Evolutionary conservation across 2,888 invertebrate species (phyloP), one percentile per base, ranked within the genome.

Genomic region (Sphinx pinastri): DNA sequence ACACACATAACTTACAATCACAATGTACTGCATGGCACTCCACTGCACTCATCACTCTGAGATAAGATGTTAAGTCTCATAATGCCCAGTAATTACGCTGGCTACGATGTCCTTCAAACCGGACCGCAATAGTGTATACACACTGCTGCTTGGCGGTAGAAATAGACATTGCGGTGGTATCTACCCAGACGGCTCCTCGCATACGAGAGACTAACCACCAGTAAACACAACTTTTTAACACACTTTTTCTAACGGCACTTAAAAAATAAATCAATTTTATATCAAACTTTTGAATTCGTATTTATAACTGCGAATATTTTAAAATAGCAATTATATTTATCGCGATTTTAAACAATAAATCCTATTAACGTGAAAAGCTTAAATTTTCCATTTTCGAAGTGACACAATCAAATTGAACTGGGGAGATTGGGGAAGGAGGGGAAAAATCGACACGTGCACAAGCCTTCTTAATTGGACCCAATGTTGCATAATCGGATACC

Each of bases 301-400:
- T 52, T 52, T 13, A 14, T n/a, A 14, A 52, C 13, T 14, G 7
- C 52, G n/a, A 49, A 67, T 31, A 19, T 19, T 45, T 8, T 66
- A 49, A 2, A 54, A 25, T 25, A 25, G 63, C 54, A 66, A 47
- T 45, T 70, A 47, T 60, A 72, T 76, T 77, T 71, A 74, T 77
- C 74, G 68, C 38, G 67, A 71, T 72, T 66, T n/a, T 11, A 60
- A 57, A 70, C 19, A 38, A 25, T 31, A 47, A 67, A 67, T 70
- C 69, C 69, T 66, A 66, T 70, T 72, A 76, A 72, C 70, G 71
- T 60, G 71, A 73, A 60, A 69, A 67, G 74, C 74, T 81, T 74
- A 80, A 80, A 77, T 73, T 74, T 76, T 70, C 76, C 70, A 76
- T 76, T 81, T 79, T 68, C 25, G 54, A 66, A 70, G 25, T 63